These are phyloP conservation scores for Pachypsylla venusta DNA, from an alignment of 1,140 invertebrate species.

Conservation along the genomic window DNA sequence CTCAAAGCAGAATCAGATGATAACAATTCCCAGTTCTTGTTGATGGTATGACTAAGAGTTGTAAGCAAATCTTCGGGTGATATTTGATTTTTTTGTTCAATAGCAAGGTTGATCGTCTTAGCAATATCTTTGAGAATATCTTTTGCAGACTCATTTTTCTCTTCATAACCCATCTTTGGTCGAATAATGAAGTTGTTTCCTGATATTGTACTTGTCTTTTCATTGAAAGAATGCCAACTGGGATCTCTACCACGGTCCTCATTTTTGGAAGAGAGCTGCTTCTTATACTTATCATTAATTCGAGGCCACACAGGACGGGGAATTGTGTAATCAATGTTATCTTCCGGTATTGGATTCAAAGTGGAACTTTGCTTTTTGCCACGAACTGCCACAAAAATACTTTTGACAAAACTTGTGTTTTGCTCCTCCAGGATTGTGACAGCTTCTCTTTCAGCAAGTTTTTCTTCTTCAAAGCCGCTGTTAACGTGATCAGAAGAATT, in stretches of 20 bases:
- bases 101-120: constrained; percentile 13
- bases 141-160: constrained; percentile 7
- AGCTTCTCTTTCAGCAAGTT: not conserved
- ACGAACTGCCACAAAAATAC: constrained; percentile 4
- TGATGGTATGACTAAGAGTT: constrained; percentile 12
- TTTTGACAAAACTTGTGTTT: constrained; percentile 1
- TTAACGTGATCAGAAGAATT: not conserved
- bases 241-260: constrained; percentile 7
- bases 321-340: constrained; percentile 18
- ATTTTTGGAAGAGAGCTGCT: constrained; percentile 7
- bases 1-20: constrained; percentile 12
- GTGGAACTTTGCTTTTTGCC: not conserved
- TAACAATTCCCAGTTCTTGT: not conserved
- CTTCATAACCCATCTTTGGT: not conserved
- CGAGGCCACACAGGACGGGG: constrained; percentile 21
- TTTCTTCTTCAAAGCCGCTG: not conserved
- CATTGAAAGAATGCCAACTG: not conserved
- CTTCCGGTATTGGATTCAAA: constrained; percentile 19
- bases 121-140: constrained; percentile 13
- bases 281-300: not conserved
- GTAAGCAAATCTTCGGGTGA: constrained; percentile 15
- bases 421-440: constrained; percentile 16
- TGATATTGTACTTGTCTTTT: not conserved
- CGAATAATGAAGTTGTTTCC: not conserved
- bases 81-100: constrained; percentile 9